These are phyloP conservation scores for Pararge aegeria DNA, from an alignment of 1,140 invertebrate species.

Conservation along the genomic window DNA sequence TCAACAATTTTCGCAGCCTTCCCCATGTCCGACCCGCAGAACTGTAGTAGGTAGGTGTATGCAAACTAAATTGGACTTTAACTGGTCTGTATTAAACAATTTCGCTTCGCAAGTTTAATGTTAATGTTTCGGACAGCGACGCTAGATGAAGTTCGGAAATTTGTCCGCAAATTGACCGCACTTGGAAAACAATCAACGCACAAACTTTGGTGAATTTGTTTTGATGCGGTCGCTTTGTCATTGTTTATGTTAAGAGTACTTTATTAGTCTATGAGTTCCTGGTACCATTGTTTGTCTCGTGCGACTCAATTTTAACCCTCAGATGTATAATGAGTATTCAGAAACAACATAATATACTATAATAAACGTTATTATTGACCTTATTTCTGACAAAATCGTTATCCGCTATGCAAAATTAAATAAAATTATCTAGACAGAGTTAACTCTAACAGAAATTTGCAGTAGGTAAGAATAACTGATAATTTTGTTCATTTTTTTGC, in stretches of 20 bases:
- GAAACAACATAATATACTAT: too few relatives aligned
- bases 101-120: constrained; percentile 16
- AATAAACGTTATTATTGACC: too few relatives aligned
- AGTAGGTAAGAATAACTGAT: too few relatives aligned
- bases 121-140: constrained; percentile 33
- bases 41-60: neutral
- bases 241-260: neutral
- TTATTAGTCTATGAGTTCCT: too few relatives aligned
- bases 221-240: constrained; percentile 7
- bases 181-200: constrained; percentile 50
- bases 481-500: too few relatives aligned
- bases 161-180: constrained; percentile 47
- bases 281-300: too few relatives aligned
- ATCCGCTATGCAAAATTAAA: too few relatives aligned
- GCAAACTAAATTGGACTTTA: constrained; percentile 24
- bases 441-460: too few relatives aligned
- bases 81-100: constrained; percentile 12
- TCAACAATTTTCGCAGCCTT: constrained; percentile 18
- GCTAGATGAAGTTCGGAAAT: constrained; percentile 33
- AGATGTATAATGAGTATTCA: too few relatives aligned
- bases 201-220: constrained; percentile 20
- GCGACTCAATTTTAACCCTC: too few relatives aligned
- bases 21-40: constrained; percentile 10
- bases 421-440: too few relatives aligned
- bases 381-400: too few relatives aligned